Evolutionary conservation across 2,113 vertebrate genomes (phyloP).

Genomic region (Toxostoma redivivum): DNA sequence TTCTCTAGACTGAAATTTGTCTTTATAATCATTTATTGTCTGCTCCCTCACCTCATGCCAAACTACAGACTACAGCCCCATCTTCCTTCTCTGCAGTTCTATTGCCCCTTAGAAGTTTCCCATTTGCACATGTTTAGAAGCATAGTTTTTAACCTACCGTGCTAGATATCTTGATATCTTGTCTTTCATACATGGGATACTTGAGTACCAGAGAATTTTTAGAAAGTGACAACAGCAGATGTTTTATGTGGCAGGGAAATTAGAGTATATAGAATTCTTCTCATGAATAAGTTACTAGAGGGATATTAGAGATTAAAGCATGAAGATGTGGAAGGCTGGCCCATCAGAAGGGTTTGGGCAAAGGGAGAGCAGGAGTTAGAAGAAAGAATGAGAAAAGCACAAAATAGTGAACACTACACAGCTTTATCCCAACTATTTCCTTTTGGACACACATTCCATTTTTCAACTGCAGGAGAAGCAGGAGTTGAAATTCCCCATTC

Average conservation of each 20-base stretch:
- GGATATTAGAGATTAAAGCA: background rate
- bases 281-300: background rate
- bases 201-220: background rate
- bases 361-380: background rate
- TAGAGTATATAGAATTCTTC: background rate
- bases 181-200: background rate
- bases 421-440: background rate
- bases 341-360: background rate
- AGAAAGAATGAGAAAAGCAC: background rate
- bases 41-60: background rate
- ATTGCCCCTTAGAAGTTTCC: background rate
- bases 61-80: background rate
- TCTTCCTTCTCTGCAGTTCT: background rate
- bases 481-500: background rate
- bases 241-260: background rate
- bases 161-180: background rate
- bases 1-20: background rate
- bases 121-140: background rate
- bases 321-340: background rate
- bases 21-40: background rate
- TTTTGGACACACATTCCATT: background rate
- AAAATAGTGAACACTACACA: background rate
- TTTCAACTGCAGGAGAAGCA: background rate
- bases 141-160: background rate
- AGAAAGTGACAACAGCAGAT: background rate